These are phyloP conservation scores for Alcedo quadribrachys DNA, from an alignment of 2,797 vertebrate species.

Conservation along the genomic window DNA sequence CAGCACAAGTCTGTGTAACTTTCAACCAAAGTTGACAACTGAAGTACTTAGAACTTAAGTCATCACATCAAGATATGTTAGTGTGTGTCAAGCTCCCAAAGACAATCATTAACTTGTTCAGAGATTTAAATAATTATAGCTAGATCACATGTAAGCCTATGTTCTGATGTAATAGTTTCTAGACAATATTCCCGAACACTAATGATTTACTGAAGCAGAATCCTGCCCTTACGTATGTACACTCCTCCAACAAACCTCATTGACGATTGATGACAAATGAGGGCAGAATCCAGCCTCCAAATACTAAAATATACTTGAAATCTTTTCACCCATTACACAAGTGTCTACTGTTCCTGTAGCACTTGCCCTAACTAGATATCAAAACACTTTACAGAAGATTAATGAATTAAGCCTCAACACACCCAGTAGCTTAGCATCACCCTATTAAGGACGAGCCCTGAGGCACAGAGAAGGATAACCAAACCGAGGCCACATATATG, in stretches of 20 bases:
- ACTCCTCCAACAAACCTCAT: not conserved
- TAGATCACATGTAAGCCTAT: not conserved
- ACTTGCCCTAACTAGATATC: not conserved
- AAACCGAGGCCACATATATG: not conserved
- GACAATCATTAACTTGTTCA: not conserved
- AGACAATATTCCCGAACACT: not conserved
- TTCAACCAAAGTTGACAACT: not conserved
- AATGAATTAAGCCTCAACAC: conserved; percentile 39
- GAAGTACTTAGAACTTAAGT: not conserved
- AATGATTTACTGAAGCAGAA: not conserved
- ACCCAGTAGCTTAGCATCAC: not conserved
- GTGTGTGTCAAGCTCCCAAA: not conserved
- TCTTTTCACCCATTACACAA: not conserved
- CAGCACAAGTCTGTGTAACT: not conserved
- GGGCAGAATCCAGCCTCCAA: not conserved
- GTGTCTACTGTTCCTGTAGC: not conserved
- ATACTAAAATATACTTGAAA: not conserved
- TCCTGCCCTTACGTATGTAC: rapidly evolving
- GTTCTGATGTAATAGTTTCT: not conserved
- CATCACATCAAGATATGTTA: not conserved
- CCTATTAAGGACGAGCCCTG: conserved; percentile 8
- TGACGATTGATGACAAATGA: not conserved
- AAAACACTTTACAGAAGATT: not conserved
- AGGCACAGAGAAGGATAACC: not conserved
- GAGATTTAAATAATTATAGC: not conserved